Base-by-base conservation (phyloP, 1,140 invertebrate genomes). In the Zaprionus tsacasi region DNA sequence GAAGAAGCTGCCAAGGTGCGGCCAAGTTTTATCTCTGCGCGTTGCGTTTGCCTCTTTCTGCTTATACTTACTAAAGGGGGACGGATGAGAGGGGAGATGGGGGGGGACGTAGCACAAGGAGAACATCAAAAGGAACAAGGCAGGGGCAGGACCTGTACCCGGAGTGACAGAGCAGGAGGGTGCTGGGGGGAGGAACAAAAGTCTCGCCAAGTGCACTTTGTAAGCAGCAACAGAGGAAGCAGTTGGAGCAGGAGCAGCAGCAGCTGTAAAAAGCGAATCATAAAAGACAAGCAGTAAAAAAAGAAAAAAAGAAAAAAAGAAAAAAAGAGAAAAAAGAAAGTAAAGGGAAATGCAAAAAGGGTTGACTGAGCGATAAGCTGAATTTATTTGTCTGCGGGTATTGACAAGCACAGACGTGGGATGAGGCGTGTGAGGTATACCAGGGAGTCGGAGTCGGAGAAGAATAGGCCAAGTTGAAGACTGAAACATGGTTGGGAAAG, bases 351-450 rank as follows among this genome's bases (percentile, higher is more conserved):
- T 38, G 59, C 52, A 68, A 65, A 83, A 88, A 82, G 80, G 83
- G 83, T 82, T 87, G 87, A 68, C 76, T 70, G 54, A 59, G 80
- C 80, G 83, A 87, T 87, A 87, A 87, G 85, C 77, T 72, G 85
- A 87, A 87, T 87, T 87, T 87, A 87, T 87, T 87, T 88, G 83
- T 87, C 77, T 87, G 82, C 82, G 82, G 82, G 82, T 87, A 88
- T 87, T 87, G 82, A 87, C 82, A 87, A 88, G 82, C 77, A 70
- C 72, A 75, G 81, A 87, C 79, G 67, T 48, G 17, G n/a, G 8
- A 3, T 15, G n/a, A 15, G n/a, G 40, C n/a, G 40, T n/a, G n/a
- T 43, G 40, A 43, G 40, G 33, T 4, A 35, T 35, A 35, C 7
- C 7, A 3, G 12, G 11, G 15, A 11, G 11, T 17, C 48, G 12